A percentile compares a stretch with the other conserved stretches of the same genome.
These are phyloP conservation scores for Schizaphis graminum DNA, from an alignment of 2,888 invertebrate species.

Conservation along the genomic window DNA sequence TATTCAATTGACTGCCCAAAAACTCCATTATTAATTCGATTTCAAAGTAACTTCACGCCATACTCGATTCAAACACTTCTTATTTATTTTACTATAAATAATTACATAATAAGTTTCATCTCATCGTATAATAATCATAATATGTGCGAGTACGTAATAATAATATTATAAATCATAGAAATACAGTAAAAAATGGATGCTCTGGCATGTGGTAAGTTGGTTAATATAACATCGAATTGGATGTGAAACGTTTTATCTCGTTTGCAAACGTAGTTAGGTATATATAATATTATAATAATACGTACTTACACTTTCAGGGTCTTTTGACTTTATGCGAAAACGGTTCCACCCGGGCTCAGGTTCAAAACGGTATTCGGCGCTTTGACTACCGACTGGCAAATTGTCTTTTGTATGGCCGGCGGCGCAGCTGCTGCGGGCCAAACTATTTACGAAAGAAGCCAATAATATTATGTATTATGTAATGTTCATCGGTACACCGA, in stretches of 20 bases:
- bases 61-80: not conserved
- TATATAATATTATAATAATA: conserved; percentile 7
- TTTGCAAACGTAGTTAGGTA: not conserved
- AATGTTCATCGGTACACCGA: not conserved
- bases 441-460: conserved; percentile 36
- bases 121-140: not conserved
- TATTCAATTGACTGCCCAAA: not conserved
- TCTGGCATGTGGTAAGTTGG: not conserved
- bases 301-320: not conserved
- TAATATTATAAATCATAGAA: not conserved
- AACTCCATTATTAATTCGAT: not conserved
- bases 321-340: not conserved
- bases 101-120: not conserved
- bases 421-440: not conserved
- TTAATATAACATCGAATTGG: not conserved
- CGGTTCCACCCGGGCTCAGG: not conserved
- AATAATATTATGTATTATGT: not conserved
- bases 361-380: not conserved
- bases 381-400: conserved; percentile 44
- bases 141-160: not conserved
- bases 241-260: not conserved
- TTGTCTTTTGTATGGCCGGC: conserved; percentile 18
- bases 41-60: not conserved
- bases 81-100: not conserved
- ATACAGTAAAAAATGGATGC: not conserved